phyloP scores from a whole-genome alignment of 2,797 vertebrate species.

The Myioborus miniatus region DNA sequence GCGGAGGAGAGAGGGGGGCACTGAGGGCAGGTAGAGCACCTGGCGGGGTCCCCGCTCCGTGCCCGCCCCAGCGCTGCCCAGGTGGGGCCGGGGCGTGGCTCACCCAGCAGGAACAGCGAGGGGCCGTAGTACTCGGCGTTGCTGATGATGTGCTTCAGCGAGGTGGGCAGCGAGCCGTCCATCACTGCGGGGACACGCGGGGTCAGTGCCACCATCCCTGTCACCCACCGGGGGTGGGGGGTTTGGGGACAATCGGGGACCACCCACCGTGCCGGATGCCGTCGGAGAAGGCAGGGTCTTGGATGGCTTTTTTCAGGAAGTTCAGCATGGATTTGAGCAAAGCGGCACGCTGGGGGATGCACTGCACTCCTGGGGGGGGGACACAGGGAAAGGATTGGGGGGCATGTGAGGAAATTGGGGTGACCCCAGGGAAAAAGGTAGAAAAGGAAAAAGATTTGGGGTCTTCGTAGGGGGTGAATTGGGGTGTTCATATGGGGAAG shows the following conservation, averaged over 20 bases:
- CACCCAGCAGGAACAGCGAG: constrained; percentile 86
- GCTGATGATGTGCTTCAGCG: constrained; percentile 98
- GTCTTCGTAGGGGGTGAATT: neutral
- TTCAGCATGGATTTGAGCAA: constrained; percentile 97
- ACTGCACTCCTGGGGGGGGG: constrained; percentile 85
- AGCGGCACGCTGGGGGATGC: constrained; percentile 96
- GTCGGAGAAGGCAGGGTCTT: constrained; percentile 96
- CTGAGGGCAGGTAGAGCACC: neutral
- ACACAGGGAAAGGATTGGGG: neutral
- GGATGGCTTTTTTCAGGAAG: constrained; percentile 98
- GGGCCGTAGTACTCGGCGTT: constrained; percentile 98
- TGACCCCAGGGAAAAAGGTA: neutral
- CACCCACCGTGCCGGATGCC: constrained; percentile 92
- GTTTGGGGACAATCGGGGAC: accelerated
- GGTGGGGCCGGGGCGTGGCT: neutral
- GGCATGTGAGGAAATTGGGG: neutral
- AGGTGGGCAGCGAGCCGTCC: constrained; percentile 98
- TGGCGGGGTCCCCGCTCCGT: neutral
- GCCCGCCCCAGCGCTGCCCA: neutral
- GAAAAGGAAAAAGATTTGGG: neutral
- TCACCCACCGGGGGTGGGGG: accelerated
- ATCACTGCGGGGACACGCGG: constrained; percentile 75
- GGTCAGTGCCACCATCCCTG: neutral
- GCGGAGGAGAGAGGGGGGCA: neutral
- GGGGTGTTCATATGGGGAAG: too few species aligned